Percentiles rank a stretch among this genome's conserved stretches.
phyloP scores from a whole-genome alignment of 2,113 vertebrate species.

The Prunella himalayana region DNA sequence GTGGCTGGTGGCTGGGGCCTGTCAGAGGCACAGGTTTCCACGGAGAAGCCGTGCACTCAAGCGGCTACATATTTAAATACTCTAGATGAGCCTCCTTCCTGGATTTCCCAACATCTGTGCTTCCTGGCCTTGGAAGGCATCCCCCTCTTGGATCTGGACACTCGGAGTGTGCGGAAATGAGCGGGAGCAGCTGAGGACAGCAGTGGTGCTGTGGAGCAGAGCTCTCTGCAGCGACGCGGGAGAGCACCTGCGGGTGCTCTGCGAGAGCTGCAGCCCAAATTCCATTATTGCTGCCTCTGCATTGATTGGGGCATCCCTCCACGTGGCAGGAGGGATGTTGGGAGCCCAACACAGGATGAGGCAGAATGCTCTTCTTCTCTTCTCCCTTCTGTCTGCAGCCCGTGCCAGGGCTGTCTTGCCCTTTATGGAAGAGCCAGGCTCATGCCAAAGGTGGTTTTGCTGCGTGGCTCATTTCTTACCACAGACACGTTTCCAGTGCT shows the following conservation, averaged over 20 bases:
- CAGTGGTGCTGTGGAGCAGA: neutral
- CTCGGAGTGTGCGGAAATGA: neutral
- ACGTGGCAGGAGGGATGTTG: neutral
- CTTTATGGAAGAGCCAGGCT: neutral
- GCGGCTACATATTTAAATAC: slow-evolving; percentile 30
- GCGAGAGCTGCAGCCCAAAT: fast-evolving
- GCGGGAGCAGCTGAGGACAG: slow-evolving; percentile 49
- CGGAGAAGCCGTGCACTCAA: neutral
- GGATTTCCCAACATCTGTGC: slow-evolving; percentile 59
- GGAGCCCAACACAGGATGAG: neutral
- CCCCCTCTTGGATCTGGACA: slow-evolving; percentile 34
- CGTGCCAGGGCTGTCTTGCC: neutral
- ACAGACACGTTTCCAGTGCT: slow-evolving; percentile 46
- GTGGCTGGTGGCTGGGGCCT: neutral
- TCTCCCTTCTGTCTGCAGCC: neutral
- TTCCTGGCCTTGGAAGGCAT: slow-evolving; percentile 45
- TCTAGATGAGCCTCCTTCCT: slow-evolving; percentile 39
- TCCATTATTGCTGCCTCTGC: neutral
- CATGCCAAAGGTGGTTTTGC: neutral
- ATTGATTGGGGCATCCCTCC: fast-evolving
- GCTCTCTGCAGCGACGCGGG: fast-evolving
- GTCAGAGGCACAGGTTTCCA: neutral
- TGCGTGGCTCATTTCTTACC: slow-evolving; percentile 29
- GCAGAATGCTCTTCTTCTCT: neutral
- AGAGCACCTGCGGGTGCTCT: neutral